Base-by-base conservation (phyloP, 2,113 vertebrate species). In the Cheirogaleus medius region DNA sequence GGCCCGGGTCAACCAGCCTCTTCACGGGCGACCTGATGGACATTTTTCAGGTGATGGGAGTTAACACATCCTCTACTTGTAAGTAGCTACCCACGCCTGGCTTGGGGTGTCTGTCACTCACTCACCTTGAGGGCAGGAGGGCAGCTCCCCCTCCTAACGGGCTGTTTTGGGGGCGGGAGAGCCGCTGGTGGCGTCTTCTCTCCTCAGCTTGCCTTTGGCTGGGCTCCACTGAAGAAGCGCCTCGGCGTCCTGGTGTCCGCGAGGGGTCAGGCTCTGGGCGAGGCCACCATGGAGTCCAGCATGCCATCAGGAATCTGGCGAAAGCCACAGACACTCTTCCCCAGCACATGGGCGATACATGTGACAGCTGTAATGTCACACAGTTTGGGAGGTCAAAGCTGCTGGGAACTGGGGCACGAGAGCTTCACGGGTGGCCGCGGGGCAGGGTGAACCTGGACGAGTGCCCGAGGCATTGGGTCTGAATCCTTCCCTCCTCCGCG, bases 11-110 rank as follows among this genome's bases (percentile, higher is more conserved):
- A 2, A 2, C 12, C 32, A 34, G 58, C 68, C 66, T 14, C 11
- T 1, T 2, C 0, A 0, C 2, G 0, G 25, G 20, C 0, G 0
- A 14, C 20, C 4, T 32, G 47, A 60, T 4, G 34, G 12, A 2
- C 13, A 20, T 34, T 64, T 60, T 78, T 14, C 3, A 2, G 86
- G 42, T n/a, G 77, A 68, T 17, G 32, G 13, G 8, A 37, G 11
- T 0, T 0, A 18, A 44, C 37, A n/a, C 25, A 9, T 11, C 77
- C 49, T 74, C 25, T 47, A 76, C 44, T 3, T 76, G 32, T 44
- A 8, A 47, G 34, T 20, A 39, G 58, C n/a, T 29, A 4, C 27
- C 39, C 25, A 8, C 0, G 12, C 8, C 14, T 8, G 54, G 20
- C 12, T 27, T 29, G 10, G 52, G 60, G 25, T 60, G 80, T 42